Percentiles rank a stretch among this genome's conserved stretches.
Evolutionary conservation across 2,888 invertebrate genomes (phyloP).

Genomic region (Abscondita cerata): DNA sequence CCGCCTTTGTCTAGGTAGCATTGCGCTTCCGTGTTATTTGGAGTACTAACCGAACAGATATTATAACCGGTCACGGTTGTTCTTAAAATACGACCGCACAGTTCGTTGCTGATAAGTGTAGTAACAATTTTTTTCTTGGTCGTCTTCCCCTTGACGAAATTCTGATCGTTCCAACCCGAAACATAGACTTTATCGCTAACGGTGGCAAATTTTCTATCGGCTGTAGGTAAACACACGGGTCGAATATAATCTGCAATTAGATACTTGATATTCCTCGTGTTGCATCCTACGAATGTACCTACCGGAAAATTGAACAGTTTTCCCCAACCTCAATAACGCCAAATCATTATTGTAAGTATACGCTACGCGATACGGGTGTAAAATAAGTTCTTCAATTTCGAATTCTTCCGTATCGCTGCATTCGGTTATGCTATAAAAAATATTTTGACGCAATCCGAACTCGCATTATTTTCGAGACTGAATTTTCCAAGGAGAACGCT

Average conservation of each 20-base stretch:
- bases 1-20: constrained; percentile 16
- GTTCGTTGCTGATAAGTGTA: constrained; percentile 1
- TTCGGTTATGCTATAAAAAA: neutral
- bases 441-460: constrained; percentile 7
- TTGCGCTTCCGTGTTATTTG: neutral
- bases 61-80: constrained; percentile 12
- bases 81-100: constrained; percentile 1
- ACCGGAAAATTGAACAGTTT: constrained; percentile 6
- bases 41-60: neutral
- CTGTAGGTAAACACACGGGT: neutral
- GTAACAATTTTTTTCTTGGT: constrained; percentile 9
- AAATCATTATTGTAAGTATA: constrained; percentile 15
- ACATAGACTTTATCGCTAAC: neutral
- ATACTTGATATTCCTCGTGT: too few relatives aligned
- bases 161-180: constrained; percentile 17
- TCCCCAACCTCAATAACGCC: constrained; percentile 5
- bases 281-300: neutral
- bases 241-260: constrained; percentile 12
- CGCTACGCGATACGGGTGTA: constrained; percentile 11
- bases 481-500: constrained; percentile 13
- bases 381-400: constrained; percentile 13
- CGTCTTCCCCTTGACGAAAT: constrained; percentile 9
- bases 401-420: constrained; percentile 7
- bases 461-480: neutral
- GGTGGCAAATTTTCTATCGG: neutral